A percentile compares a stretch with the other conserved stretches of the same genome.
Conservation (phyloP, 2,113 vertebrate species). For the Numenius arquata region DNA sequence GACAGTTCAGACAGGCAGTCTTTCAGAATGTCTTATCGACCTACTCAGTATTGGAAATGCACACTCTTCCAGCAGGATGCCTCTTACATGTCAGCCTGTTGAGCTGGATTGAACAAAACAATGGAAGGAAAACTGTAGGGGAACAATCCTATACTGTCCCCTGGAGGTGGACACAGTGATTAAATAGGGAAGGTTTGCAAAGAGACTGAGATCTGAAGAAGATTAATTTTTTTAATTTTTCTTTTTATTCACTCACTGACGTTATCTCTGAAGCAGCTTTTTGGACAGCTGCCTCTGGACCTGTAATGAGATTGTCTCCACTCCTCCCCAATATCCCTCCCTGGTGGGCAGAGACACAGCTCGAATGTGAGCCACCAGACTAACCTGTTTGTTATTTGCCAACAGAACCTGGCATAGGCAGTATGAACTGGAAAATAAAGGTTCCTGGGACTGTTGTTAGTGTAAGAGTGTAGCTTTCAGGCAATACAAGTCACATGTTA, state of each 20-base stretch:
- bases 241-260: neutral
- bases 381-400: neutral
- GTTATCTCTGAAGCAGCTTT: neutral
- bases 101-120: neutral
- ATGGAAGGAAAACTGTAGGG: neutral
- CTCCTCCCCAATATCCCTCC: neutral
- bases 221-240: too few relatives aligned
- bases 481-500: neutral
- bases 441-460: neutral
- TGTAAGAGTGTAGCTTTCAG: neutral
- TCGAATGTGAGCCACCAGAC: neutral
- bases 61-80: neutral
- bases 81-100: neutral
- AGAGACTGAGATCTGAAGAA: neutral
- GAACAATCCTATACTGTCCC: slow-evolving; percentile 42
- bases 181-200: neutral
- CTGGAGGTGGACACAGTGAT: slow-evolving; percentile 22
- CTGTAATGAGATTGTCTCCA: neutral
- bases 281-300: neutral
- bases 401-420: neutral
- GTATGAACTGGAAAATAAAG: neutral
- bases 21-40: neutral
- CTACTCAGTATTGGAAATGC: neutral
- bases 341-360: neutral
- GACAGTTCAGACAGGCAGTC: neutral